Percentiles rank a stretch among this genome's conserved stretches.
Evolutionary conservation across 2,888 invertebrate species (phyloP).

Genomic region (Synergus japonicus): DNA sequence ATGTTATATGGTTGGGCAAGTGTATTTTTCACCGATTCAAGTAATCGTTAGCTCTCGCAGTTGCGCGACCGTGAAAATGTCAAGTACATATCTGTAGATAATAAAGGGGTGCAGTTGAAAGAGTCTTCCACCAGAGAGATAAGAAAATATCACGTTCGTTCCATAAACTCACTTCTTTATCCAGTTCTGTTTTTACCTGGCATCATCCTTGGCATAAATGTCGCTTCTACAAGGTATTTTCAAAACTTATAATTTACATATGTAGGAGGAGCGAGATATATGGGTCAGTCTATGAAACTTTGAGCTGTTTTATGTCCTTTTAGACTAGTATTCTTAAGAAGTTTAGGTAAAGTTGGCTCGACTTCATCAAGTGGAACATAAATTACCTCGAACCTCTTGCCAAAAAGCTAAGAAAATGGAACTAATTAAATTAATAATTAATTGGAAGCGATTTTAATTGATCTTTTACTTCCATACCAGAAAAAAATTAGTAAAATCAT

Average conservation of each 20-base stretch:
- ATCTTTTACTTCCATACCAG: background rate
- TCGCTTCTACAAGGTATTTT: background rate
- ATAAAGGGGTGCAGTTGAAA: background rate
- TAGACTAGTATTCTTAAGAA: background rate
- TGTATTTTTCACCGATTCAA: background rate
- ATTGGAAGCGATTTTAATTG: background rate
- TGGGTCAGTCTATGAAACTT: background rate
- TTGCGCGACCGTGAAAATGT: conserved; percentile 2
- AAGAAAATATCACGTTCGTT: conserved; percentile 16
- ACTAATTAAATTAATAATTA: background rate
- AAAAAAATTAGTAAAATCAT: background rate
- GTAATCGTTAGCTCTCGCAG: background rate
- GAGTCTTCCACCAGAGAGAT: conserved; percentile 2
- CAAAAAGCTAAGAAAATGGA: background rate
- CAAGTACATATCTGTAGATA: background rate
- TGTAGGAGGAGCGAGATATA: conserved; percentile 9
- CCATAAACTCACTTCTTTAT: conserved; percentile 6
- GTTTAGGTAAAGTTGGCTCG: background rate
- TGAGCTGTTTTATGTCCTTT: background rate
- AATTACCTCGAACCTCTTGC: background rate
- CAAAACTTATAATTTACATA: background rate
- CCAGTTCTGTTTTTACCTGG: background rate
- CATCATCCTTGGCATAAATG: conserved; percentile 1
- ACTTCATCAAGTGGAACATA: background rate
- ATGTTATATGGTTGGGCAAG: background rate